phyloP scores from a whole-genome alignment of 1,140 invertebrate genomes.

The Heterodera carotae region DNA sequence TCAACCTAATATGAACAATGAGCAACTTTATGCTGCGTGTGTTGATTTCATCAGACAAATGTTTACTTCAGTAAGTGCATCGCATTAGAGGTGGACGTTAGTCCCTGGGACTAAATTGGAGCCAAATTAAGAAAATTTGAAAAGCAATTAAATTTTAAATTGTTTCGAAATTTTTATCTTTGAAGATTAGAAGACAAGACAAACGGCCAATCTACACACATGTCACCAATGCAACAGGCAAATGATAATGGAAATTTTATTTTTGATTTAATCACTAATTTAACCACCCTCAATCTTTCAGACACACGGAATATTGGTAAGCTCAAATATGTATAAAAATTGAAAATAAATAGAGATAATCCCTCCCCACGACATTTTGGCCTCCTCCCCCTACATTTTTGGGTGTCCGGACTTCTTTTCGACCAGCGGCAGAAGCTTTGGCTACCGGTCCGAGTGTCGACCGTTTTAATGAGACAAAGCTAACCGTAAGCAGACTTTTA shows the following conservation, averaged over 20 bases:
- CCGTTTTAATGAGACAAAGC: too few species aligned
- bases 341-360: too few species aligned
- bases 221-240: conserved; percentile 27
- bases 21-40: background rate
- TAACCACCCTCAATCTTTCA: background rate
- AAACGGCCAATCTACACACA: conserved; percentile 19
- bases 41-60: background rate
- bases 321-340: too few species aligned
- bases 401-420: background rate
- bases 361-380: too few species aligned
- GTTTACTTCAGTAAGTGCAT: background rate
- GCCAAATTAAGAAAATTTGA: background rate
- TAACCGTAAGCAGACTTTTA: too few species aligned
- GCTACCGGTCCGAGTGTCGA: too few species aligned
- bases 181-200: conserved; percentile 16
- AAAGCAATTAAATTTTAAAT: background rate
- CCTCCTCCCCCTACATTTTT: too few species aligned
- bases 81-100: too few species aligned
- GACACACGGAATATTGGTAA: conserved; percentile 26
- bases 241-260: background rate
- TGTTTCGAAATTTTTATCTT: background rate
- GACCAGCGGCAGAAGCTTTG: too few species aligned
- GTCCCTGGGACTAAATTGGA: too few species aligned
- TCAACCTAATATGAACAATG: background rate
- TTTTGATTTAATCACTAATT: background rate